phyloP scores from a whole-genome alignment of 2,888 invertebrate species.

The Eurois occulta region DNA sequence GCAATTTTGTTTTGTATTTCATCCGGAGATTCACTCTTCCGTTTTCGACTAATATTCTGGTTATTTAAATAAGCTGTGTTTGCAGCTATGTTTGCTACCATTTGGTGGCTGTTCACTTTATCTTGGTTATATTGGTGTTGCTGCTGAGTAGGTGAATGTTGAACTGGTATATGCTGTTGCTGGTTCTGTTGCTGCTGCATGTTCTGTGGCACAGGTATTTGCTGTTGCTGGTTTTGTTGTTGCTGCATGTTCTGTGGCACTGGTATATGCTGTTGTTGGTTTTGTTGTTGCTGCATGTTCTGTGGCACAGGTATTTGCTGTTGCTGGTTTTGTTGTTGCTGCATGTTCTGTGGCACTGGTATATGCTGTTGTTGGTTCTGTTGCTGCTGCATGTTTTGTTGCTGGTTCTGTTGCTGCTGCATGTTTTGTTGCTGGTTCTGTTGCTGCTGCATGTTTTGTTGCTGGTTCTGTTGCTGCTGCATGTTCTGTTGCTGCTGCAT shows the following conservation, averaged over 20 bases:
- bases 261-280: background rate
- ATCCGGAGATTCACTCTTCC: constrained; percentile 86
- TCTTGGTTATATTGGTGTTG: constrained; percentile 47
- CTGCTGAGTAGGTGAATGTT: constrained; percentile 47
- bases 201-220: background rate
- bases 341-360: background rate
- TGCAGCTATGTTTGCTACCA: constrained; percentile 40
- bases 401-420: background rate
- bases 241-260: background rate
- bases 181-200: background rate
- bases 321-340: constrained; percentile 1
- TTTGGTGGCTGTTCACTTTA: constrained; percentile 49
- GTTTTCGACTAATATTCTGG: constrained; percentile 74
- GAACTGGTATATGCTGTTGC: constrained; percentile 52
- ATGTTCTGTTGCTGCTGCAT: constrained; percentile 16
- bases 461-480: constrained; percentile 16
- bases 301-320: constrained; percentile 42
- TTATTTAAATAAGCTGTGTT: constrained; percentile 54
- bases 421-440: no score
- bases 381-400: background rate
- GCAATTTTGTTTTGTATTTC: constrained; percentile 76
- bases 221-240: background rate
- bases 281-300: background rate
- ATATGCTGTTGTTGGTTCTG: background rate
- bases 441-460: background rate